Evolutionary conservation across 2,797 vertebrate genomes (phyloP).

Genomic region (Clarias fuscus): DNA sequence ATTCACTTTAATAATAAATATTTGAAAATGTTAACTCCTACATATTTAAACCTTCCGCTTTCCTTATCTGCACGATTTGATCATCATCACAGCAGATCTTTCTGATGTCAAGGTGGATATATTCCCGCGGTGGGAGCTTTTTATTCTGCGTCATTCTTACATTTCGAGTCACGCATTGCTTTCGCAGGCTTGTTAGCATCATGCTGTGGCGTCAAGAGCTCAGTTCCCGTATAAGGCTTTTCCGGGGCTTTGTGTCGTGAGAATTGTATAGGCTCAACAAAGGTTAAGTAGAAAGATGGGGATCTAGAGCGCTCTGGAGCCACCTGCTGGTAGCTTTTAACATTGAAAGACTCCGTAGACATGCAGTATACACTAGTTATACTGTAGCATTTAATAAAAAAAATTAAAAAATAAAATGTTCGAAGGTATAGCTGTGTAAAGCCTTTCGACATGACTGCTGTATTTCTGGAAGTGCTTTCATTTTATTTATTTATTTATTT

Average conservation of each 20-base stretch:
- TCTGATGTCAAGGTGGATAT: not conserved
- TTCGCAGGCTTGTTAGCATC: not conserved
- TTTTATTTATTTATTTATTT: not conserved
- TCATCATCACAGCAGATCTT: not conserved
- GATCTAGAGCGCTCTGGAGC: not conserved
- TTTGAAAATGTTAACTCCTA: too few relatives aligned
- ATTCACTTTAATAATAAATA: not conserved
- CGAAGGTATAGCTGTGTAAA: not conserved
- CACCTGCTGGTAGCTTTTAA: slow-evolving; percentile 52
- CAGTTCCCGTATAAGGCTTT: not conserved
- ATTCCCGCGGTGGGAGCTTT: not conserved
- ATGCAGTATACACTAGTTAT: too few relatives aligned
- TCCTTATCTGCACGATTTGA: not conserved
- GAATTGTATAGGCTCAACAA: not conserved
- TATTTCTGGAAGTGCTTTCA: not conserved
- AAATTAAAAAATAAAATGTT: not conserved
- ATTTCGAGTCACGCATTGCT: not conserved
- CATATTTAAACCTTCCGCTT: not conserved
- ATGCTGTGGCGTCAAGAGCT: not conserved
- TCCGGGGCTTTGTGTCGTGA: not conserved
- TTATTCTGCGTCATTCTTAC: slow-evolving; percentile 6
- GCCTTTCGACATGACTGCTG: not conserved
- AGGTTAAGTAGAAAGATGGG: not conserved
- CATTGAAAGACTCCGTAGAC: slow-evolving; percentile 2
- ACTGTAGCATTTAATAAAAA: not conserved